Conservation (phyloP, 37 sponge, comb jelly and placozoan genomes). For the Beroe ovata region DNA sequence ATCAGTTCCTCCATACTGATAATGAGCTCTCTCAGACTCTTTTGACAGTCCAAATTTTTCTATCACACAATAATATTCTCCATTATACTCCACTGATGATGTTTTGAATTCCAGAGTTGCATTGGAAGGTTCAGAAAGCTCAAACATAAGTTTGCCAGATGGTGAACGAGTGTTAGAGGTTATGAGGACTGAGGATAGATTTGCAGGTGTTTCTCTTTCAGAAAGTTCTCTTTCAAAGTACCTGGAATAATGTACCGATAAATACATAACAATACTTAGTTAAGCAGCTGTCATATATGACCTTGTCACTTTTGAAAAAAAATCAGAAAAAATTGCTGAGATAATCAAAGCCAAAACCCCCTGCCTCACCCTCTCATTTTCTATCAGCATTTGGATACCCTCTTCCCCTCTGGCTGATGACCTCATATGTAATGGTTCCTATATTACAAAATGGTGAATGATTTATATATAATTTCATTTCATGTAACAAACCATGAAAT, state of each 20-base stretch:
- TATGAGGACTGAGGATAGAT: background rate
- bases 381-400: too few relatives aligned
- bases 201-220: background rate
- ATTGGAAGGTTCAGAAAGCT: background rate
- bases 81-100: constrained; percentile 29
- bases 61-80: constrained; percentile 36
- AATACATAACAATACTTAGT: too few relatives aligned
- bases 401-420: too few relatives aligned
- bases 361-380: too few relatives aligned
- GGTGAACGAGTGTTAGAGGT: constrained; percentile 21
- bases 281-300: too few relatives aligned
- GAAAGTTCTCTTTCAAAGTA: background rate
- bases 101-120: background rate
- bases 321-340: too few relatives aligned
- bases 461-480: too few relatives aligned
- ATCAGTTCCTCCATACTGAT: constrained; percentile 52
- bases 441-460: too few relatives aligned
- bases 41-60: background rate
- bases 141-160: constrained; percentile 53
- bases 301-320: too few relatives aligned
- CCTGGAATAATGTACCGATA: background rate
- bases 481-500: constrained; percentile 8
- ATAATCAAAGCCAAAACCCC: too few relatives aligned
- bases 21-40: background rate
- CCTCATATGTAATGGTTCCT: too few relatives aligned